Percentiles rank a stretch among this genome's conserved stretches.
Conservation (phyloP, 2,888 invertebrate genomes). For the Sarcophaga variegata region DNA sequence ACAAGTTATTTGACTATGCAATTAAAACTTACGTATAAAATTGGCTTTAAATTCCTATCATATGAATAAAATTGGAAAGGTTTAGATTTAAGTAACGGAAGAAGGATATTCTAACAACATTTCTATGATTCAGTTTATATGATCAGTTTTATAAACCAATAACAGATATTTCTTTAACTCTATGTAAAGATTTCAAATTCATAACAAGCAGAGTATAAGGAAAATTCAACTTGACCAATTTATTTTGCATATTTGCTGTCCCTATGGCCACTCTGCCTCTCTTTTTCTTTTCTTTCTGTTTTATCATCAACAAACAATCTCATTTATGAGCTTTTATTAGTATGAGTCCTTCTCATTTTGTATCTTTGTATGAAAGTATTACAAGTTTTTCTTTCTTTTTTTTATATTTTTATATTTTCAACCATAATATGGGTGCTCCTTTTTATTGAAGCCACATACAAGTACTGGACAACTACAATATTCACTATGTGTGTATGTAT, state of each 20-base stretch:
- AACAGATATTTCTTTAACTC: too few relatives aligned
- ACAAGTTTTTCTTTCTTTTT: background rate
- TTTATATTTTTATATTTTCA: slow-evolving; percentile 20
- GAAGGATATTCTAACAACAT: too few relatives aligned
- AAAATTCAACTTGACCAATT: too few relatives aligned
- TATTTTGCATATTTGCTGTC: background rate
- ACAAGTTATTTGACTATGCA: too few relatives aligned
- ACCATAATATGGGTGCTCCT: slow-evolving; percentile 39
- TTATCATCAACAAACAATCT: slow-evolving; percentile 52
- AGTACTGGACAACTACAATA: background rate
- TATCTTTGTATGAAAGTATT: slow-evolving; percentile 31
- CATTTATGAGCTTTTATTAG: slow-evolving; percentile 50
- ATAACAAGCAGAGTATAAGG: too few relatives aligned
- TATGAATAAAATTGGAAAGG: too few relatives aligned
- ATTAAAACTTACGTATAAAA: too few relatives aligned
- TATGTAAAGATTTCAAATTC: too few relatives aligned
- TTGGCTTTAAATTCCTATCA: too few relatives aligned
- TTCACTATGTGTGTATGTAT: slow-evolving; percentile 8
- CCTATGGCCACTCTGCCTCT: background rate
- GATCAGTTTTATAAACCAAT: too few relatives aligned
- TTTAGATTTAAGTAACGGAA: too few relatives aligned
- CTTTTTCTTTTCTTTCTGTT: background rate
- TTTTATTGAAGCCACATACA: slow-evolving; percentile 27
- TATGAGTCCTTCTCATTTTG: slow-evolving; percentile 19
- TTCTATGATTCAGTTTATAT: too few relatives aligned